phyloP scores from a whole-genome alignment of 2,797 vertebrate genomes.

The Hephaestus fuliginosus region DNA sequence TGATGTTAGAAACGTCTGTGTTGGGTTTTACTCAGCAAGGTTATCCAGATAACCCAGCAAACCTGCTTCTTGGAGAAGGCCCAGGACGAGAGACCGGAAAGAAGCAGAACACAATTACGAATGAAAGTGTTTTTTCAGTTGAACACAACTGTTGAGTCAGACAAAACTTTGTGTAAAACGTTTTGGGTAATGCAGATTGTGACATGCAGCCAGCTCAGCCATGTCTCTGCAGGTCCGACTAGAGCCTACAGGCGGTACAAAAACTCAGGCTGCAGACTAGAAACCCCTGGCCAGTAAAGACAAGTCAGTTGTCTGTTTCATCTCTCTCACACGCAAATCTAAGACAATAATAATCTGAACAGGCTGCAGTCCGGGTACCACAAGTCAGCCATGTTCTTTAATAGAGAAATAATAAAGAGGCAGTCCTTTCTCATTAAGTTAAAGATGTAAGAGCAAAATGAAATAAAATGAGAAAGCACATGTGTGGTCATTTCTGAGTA shows the following conservation, averaged over 20 bases:
- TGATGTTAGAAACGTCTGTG: neutral
- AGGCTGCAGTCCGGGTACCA: neutral
- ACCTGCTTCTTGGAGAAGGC: neutral
- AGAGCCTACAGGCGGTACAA: neutral
- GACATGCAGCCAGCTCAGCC: constrained; percentile 25
- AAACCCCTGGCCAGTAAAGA: neutral
- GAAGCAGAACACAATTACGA: neutral
- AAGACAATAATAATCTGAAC: constrained; percentile 5
- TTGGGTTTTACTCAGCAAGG: neutral
- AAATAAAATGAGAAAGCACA: neutral
- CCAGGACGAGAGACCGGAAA: neutral
- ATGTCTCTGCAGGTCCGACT: neutral
- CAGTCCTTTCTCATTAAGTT: constrained; percentile 9
- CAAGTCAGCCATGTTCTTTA: neutral
- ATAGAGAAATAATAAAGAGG: constrained; percentile 23
- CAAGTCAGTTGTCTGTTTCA: neutral
- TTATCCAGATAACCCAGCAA: neutral
- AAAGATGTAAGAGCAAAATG: neutral
- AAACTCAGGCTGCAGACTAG: neutral
- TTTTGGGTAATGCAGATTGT: constrained; percentile 18
- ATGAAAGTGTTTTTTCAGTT: constrained; percentile 10
- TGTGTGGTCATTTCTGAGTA: neutral
- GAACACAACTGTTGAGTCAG: neutral
- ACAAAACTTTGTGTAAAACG: constrained; percentile 21
- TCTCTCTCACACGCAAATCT: neutral